These are phyloP conservation scores for Ichneumoninae sp. DNA, from an alignment of 2,888 invertebrate species.

Conservation along the genomic window DNA sequence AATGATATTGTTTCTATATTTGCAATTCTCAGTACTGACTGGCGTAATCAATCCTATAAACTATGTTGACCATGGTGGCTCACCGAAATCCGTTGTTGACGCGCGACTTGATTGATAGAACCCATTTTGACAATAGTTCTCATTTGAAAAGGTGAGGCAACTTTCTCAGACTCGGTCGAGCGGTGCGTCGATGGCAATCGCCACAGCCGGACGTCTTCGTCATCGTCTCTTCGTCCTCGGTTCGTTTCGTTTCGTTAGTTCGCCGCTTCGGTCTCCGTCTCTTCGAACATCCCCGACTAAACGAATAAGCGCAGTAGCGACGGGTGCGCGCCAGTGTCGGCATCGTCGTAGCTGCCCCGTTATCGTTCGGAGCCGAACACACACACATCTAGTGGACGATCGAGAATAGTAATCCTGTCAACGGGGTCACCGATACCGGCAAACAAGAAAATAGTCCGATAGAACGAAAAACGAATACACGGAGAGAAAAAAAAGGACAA, in stretches of 20 bases:
- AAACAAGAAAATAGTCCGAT: background rate
- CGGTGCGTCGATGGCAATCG: constrained; percentile 5
- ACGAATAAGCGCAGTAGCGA: constrained; percentile 75
- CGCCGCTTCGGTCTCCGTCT: constrained; percentile 25
- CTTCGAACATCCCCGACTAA: constrained; percentile 31
- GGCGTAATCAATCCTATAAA: no score
- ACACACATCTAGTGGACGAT: constrained; percentile 25
- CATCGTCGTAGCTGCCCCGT: constrained; percentile 73
- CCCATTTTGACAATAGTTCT: background rate
- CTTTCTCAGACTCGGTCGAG: constrained; percentile 6
- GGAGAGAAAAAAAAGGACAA: background rate
- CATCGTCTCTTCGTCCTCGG: constrained; percentile 27
- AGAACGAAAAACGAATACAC: background rate
- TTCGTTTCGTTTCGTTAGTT: constrained; percentile 35
- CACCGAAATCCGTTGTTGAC: no score
- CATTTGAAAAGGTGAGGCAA: constrained; percentile 1
- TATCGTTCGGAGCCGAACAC: constrained; percentile 42
- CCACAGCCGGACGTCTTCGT: constrained; percentile 23
- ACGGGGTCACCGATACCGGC: constrained; percentile 42
- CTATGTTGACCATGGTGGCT: no score
- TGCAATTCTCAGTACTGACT: no score
- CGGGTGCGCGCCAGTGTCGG: constrained; percentile 79
- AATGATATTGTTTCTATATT: no score
- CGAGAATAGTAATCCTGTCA: constrained; percentile 21
- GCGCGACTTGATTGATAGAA: no score